These are phyloP conservation scores for Rhagophthalmus giganteus DNA, from an alignment of 2,888 invertebrate species.

Conservation along the genomic window DNA sequence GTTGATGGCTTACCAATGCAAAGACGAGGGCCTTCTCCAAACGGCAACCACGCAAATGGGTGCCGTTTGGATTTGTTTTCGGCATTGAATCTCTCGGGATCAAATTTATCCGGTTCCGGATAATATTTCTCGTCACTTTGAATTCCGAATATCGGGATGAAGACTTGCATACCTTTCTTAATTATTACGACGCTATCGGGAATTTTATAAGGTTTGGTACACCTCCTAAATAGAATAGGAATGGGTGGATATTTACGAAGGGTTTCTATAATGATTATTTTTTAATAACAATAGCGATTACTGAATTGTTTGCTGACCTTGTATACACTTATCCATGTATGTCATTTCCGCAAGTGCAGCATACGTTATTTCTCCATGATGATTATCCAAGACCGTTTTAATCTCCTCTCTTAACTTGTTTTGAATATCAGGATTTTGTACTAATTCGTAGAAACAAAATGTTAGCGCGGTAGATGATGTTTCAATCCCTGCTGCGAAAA, in stretches of 20 bases:
- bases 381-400: constrained; percentile 40
- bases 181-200: background rate
- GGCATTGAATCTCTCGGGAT: background rate
- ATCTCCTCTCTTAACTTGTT: constrained; percentile 54
- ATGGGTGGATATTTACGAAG: background rate
- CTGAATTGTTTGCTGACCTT: constrained; percentile 41
- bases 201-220: constrained; percentile 1
- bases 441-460: constrained; percentile 57
- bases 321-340: constrained; percentile 56
- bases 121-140: background rate
- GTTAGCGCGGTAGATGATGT: constrained; percentile 52
- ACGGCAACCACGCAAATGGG: background rate
- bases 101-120: constrained; percentile 1
- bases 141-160: background rate
- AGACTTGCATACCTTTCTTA: background rate
- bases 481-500: constrained; percentile 49
- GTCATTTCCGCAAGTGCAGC: constrained; percentile 56
- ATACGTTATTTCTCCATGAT: constrained; percentile 50
- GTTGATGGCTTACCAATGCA: background rate
- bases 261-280: background rate
- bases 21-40: background rate
- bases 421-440: constrained; percentile 55
- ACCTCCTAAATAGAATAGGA: background rate
- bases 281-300: background rate
- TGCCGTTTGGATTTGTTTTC: background rate